Conservation (phyloP, 2,797 vertebrate genomes). For the Halcyon leucocephala region DNA sequence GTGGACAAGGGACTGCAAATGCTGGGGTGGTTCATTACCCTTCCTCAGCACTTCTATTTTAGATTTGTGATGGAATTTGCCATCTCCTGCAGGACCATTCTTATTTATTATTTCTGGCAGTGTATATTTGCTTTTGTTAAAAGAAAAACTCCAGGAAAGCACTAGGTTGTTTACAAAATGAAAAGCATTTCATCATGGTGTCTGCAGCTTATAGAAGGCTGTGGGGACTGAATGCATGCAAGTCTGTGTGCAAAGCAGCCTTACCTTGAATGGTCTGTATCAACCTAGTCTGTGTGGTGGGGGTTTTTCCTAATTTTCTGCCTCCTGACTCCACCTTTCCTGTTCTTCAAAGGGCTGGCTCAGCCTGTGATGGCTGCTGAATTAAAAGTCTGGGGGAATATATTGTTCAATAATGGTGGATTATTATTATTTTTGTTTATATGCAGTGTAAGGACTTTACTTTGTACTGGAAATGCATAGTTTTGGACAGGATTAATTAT, state of each 20-base stretch:
- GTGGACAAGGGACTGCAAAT: neutral
- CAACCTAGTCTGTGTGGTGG: neutral
- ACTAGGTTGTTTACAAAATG: slow-evolving; percentile 43
- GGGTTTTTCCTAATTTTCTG: neutral
- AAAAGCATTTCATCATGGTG: slow-evolving; percentile 54
- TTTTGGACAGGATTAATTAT: slow-evolving; percentile 38
- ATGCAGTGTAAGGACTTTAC: neutral
- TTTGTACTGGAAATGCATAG: neutral
- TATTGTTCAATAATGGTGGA: neutral
- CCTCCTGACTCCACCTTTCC: neutral
- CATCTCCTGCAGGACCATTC: slow-evolving; percentile 35
- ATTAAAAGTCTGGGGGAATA: neutral
- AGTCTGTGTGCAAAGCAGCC: neutral
- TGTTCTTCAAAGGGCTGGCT: neutral
- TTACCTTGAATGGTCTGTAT: neutral
- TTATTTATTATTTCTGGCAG: slow-evolving; percentile 49
- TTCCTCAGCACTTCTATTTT: neutral
- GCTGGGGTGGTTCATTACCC: neutral
- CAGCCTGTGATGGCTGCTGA: neutral
- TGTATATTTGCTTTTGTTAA: slow-evolving; percentile 41
- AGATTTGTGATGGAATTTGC: slow-evolving; percentile 33
- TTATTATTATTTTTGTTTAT: neutral
- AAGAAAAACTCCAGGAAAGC: slow-evolving; percentile 41
- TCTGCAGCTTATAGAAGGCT: slow-evolving; percentile 43
- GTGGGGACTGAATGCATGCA: neutral